Evolutionary conservation across 2,113 vertebrate genomes (phyloP), one percentile per base, ranked within the genome.

Genomic region (Xyrauchen texanus): DNA sequence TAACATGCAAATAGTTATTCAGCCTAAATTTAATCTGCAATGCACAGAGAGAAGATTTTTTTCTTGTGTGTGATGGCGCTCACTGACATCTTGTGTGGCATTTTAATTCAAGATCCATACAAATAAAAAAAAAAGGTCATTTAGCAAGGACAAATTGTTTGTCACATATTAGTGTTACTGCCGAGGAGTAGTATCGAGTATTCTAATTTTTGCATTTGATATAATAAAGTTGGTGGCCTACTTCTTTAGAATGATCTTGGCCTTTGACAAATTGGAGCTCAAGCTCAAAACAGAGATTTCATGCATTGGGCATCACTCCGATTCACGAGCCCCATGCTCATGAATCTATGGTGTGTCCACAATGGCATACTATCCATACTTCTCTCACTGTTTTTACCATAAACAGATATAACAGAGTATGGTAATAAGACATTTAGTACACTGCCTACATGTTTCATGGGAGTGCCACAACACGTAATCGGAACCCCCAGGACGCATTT

Each of bases 1-100:
- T 87, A 91, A 92, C 89, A 91, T 90, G 90, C 86, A 90, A 90
- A 92, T 85, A 90, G 87, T 86, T 77, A 83, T 90, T 86, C 81
- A 81, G 82, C 74, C 83, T 77, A 76, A 88, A 88, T 84, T 88
- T 83, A 87, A 84, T 90, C 88, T 83, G 65, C 70, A 79, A 66
- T 72, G 49, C 72, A n/a, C 21, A 82, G 84, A 88, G 84, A 83
- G 83, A 82, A 15, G 61, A 86, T 86, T 88, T 89, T 87, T 90
- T 86, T 88, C 80, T 71, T 57, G 46, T 68, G 81, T 76, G 85
- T 61, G 4, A 65, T 81, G 68, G 62, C 53, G 10, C 52, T 34
- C 61, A 53, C 10, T 21, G 60, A 49, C 69, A 60, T 72, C 34
- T 70, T n/a, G 55, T 47, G 9, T 63, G 58, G 46, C 71, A 63